Conservation (phyloP, 1,140 invertebrate genomes). For the Bradysia coprophila region DNA sequence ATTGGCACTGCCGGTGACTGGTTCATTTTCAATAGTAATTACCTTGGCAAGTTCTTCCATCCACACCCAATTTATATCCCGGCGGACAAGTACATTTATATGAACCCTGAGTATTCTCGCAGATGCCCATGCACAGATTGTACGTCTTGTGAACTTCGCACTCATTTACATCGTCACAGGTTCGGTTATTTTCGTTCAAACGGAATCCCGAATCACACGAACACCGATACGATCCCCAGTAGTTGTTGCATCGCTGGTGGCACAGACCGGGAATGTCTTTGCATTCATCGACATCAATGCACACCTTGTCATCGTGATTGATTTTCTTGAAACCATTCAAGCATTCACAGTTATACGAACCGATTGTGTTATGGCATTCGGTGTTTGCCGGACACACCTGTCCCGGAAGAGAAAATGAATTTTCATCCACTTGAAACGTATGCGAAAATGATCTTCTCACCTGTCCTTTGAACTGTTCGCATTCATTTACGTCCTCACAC, state of each 20-base stretch:
- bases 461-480: conserved; percentile 26
- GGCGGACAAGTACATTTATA: conserved; percentile 72
- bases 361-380: conserved; percentile 58
- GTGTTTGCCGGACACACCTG: conserved; percentile 36
- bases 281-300: conserved; percentile 51
- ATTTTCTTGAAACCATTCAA: conserved; percentile 47
- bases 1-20: background rate
- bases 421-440: background rate
- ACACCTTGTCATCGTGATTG: conserved; percentile 25
- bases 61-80: conserved; percentile 55
- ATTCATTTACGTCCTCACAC: conserved; percentile 85
- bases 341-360: conserved; percentile 67
- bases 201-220: conserved; percentile 53
- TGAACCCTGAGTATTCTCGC: conserved; percentile 72
- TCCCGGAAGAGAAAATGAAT: no score
- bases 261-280: conserved; percentile 40
- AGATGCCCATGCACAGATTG: conserved; percentile 64
- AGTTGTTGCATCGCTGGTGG: conserved; percentile 68
- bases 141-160: conserved; percentile 52
- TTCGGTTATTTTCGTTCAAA: conserved; percentile 60
- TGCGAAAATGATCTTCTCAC: no score
- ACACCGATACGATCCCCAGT: conserved; percentile 66
- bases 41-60: conserved; percentile 59
- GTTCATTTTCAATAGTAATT: conserved; percentile 7
- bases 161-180: conserved; percentile 75